Evolutionary conservation across 2,888 invertebrate species (phyloP).

Genomic region (Plebejus anna): DNA sequence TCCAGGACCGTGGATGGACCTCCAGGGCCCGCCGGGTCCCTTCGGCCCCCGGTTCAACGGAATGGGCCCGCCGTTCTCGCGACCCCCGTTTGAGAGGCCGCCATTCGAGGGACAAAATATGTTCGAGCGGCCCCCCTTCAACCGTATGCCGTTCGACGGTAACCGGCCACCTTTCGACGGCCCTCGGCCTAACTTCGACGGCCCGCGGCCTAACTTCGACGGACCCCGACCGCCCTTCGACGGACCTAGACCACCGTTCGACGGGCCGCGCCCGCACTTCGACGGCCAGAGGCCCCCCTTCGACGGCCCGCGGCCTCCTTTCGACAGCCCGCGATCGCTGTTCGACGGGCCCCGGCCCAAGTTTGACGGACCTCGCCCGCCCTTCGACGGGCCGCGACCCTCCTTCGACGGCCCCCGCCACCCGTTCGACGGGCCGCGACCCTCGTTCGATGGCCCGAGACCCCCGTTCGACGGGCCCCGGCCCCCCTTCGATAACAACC

Average conservation of each 20-base stretch:
- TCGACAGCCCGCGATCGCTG: slow-evolving; percentile 51
- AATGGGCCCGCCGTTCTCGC: slow-evolving; percentile 60
- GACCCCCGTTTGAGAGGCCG: slow-evolving; percentile 53
- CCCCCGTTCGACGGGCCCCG: slow-evolving; percentile 50
- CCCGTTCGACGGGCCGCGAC: slow-evolving; percentile 52
- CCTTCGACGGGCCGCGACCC: slow-evolving; percentile 47
- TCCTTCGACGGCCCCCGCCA: slow-evolving; percentile 53
- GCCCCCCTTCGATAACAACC: slow-evolving; percentile 47
- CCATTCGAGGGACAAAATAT: slow-evolving; percentile 53
- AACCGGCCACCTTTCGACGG: slow-evolving; percentile 58
- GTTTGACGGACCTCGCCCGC: slow-evolving; percentile 40
- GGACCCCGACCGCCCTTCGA: slow-evolving; percentile 44
- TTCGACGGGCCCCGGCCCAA: slow-evolving; percentile 41
- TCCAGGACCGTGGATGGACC: slow-evolving; percentile 73
- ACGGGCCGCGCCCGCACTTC: slow-evolving; percentile 52
- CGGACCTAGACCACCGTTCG: slow-evolving; percentile 40
- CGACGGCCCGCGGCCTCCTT: slow-evolving; percentile 52
- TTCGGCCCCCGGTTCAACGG: slow-evolving; percentile 71
- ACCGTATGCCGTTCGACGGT: slow-evolving; percentile 56
- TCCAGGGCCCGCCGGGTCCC: slow-evolving; percentile 52
- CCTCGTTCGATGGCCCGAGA: slow-evolving; percentile 50
- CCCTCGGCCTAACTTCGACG: slow-evolving; percentile 48
- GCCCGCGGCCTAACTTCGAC: slow-evolving; percentile 46
- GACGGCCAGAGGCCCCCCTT: slow-evolving; percentile 50
- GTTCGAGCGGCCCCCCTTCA: slow-evolving; percentile 55